Percentiles rank a stretch among this genome's conserved stretches.
Evolutionary conservation across 2,113 vertebrate genomes (phyloP).

Genomic region (Galeopterus variegatus): DNA sequence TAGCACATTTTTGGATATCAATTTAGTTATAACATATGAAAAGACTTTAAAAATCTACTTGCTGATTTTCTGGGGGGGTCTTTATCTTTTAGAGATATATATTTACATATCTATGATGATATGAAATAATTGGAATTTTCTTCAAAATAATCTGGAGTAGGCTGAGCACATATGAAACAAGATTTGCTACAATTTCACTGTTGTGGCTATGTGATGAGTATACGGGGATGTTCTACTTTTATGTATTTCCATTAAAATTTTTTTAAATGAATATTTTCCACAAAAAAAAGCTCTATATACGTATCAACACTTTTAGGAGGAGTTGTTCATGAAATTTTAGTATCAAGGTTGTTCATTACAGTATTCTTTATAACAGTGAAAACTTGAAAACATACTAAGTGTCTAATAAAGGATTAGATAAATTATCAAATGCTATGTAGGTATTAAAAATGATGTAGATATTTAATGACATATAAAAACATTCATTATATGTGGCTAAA

Average conservation of each 20-base stretch:
- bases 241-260: not conserved
- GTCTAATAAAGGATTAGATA: conserved; percentile 14
- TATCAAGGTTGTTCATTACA: not conserved
- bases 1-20: not conserved
- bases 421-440: not conserved
- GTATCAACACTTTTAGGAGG: not conserved
- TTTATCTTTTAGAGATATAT: conserved; percentile 51
- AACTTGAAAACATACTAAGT: not conserved
- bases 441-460: not conserved
- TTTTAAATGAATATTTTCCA: not conserved
- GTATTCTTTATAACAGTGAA: conserved; percentile 26
- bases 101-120: conserved; percentile 24
- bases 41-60: not conserved
- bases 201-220: not conserved
- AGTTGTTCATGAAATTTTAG: conserved; percentile 25
- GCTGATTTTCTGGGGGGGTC: not conserved
- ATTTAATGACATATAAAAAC: conserved; percentile 42
- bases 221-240: no score
- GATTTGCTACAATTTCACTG: not conserved
- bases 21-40: conserved; percentile 37
- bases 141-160: conserved; percentile 15
- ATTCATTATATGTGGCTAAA: not conserved
- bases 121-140: not conserved
- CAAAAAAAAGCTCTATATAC: not conserved
- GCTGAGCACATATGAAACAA: not conserved